Conservation (phyloP, 2,113 vertebrate genomes). For the Tupaia chinensis region DNA sequence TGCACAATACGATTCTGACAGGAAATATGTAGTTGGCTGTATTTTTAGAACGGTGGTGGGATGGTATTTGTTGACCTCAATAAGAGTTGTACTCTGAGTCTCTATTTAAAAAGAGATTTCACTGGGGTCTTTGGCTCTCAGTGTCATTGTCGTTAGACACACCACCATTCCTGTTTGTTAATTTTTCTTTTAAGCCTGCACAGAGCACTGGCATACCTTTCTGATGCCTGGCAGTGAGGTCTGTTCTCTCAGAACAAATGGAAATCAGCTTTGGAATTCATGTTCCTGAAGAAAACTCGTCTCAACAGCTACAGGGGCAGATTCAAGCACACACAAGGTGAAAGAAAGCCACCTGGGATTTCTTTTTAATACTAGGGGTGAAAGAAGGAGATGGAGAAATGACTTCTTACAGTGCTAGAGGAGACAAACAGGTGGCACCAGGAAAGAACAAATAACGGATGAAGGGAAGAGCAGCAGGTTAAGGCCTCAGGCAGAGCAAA, state of each 20-base stretch:
- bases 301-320: slow-evolving; percentile 46
- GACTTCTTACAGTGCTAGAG: slow-evolving; percentile 43
- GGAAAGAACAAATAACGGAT: slow-evolving; percentile 81
- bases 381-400: neutral
- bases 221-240: neutral
- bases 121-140: slow-evolving; percentile 49
- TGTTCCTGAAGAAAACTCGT: slow-evolving; percentile 22
- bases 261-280: slow-evolving; percentile 72
- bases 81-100: slow-evolving; percentile 19
- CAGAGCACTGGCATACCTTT: neutral
- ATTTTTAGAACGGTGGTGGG: neutral
- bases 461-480: slow-evolving; percentile 81
- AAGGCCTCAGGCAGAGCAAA: slow-evolving; percentile 81
- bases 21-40: neutral
- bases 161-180: slow-evolving; percentile 58
- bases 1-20: neutral
- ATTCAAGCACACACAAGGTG: slow-evolving; percentile 14
- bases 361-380: slow-evolving; percentile 23
- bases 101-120: slow-evolving; percentile 61
- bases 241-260: slow-evolving; percentile 71
- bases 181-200: slow-evolving; percentile 65
- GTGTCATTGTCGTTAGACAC: slow-evolving; percentile 28
- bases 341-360: slow-evolving; percentile 48
- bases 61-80: neutral
- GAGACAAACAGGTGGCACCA: slow-evolving; percentile 79